A percentile compares a stretch with the other conserved stretches of the same genome.
Evolutionary conservation across 2,888 invertebrate genomes (phyloP).

Genomic region (Thereva unica): DNA sequence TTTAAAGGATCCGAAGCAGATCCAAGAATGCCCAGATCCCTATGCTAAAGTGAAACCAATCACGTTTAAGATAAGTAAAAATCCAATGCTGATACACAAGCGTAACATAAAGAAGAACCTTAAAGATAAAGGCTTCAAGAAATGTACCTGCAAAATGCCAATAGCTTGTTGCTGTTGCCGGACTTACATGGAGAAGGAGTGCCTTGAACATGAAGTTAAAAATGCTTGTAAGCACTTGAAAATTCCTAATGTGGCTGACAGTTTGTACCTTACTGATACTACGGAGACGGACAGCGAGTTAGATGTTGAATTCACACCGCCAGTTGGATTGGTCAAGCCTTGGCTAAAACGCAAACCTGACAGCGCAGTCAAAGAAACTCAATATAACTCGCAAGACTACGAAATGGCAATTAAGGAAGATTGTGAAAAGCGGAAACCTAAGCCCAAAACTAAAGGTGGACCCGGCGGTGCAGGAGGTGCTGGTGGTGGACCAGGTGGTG

Average conservation of each 20-base stretch:
- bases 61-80: constrained; percentile 69
- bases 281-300: constrained; percentile 64
- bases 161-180: constrained; percentile 54
- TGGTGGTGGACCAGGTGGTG: constrained; percentile 39
- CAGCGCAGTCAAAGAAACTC: constrained; percentile 64
- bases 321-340: constrained; percentile 69
- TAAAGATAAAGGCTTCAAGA: constrained; percentile 62
- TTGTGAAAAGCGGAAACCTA: not conserved
- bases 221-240: constrained; percentile 55
- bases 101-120: constrained; percentile 63
- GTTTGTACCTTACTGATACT: constrained; percentile 52
- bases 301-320: constrained; percentile 74
- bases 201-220: constrained; percentile 59
- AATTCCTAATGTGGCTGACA: constrained; percentile 46
- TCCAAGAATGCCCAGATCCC: constrained; percentile 66
- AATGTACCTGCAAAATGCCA: constrained; percentile 62
- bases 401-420: not conserved
- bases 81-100: constrained; percentile 59
- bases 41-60: constrained; percentile 71
- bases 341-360: constrained; percentile 60
- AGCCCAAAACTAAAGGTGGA: not conserved
- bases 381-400: constrained; percentile 64
- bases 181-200: constrained; percentile 57
- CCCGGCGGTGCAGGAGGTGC: constrained; percentile 43
- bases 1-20: constrained; percentile 64